A percentile compares a stretch with the other conserved stretches of the same genome.
Conservation (phyloP, 2,888 invertebrate species). For the Chrysolina oricalcia region DNA sequence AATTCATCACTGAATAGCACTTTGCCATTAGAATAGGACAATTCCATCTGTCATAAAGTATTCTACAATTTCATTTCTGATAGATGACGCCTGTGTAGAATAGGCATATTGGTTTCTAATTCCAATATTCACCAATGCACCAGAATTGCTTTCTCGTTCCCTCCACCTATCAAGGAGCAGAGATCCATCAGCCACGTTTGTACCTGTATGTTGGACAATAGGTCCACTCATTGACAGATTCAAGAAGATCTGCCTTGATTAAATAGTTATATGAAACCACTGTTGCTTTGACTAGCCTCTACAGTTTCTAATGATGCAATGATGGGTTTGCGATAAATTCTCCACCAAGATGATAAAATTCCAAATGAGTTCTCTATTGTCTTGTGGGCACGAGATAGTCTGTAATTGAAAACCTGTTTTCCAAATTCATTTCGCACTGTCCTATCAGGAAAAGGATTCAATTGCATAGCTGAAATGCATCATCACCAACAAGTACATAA, state of each 20-base stretch:
- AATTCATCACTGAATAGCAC: neutral
- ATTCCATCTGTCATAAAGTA: slow-evolving; percentile 14
- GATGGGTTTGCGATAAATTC: slow-evolving; percentile 48
- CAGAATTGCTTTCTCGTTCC: slow-evolving; percentile 1
- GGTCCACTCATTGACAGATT: neutral
- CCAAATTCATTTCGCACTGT: neutral
- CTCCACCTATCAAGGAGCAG: slow-evolving; percentile 11
- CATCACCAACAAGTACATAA: slow-evolving; percentile 18
- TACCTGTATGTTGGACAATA: slow-evolving; percentile 7
- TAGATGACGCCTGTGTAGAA: neutral
- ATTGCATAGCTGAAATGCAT: slow-evolving; percentile 19
- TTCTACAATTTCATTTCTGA: slow-evolving; percentile 1
- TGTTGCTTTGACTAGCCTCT: slow-evolving; percentile 50
- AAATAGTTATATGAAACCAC: slow-evolving; percentile 50
- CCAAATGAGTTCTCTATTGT: slow-evolving; percentile 52
- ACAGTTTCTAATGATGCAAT: slow-evolving; percentile 39
- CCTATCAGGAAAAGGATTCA: neutral
- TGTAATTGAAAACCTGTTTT: slow-evolving; percentile 34
- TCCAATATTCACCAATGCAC: slow-evolving; percentile 1
- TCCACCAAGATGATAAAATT: slow-evolving; percentile 47
- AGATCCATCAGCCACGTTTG: neutral
- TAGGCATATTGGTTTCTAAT: neutral
- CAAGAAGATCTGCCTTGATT: neutral
- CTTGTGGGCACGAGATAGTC: slow-evolving; percentile 44
- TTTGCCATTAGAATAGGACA: slow-evolving; percentile 8